phyloP scores from a whole-genome alignment of 2,797 vertebrate species.

The Ceyx erithaca region DNA sequence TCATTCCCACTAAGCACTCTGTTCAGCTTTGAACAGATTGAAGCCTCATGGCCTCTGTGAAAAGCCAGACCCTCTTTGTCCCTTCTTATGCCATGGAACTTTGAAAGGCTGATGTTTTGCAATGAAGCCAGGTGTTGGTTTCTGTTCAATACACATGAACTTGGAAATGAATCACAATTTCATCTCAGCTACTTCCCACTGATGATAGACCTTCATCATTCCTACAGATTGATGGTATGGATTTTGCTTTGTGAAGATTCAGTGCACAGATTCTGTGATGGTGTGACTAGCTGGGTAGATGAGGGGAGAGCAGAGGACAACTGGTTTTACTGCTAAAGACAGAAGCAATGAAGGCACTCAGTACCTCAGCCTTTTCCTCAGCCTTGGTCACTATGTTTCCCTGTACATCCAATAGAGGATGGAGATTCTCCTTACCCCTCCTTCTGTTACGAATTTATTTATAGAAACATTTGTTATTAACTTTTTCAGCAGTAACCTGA shows the following conservation, averaged over 20 bases:
- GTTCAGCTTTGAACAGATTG: not conserved
- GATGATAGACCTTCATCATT: not conserved
- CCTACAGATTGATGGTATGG: not conserved
- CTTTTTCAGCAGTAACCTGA: not conserved
- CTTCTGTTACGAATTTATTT: not conserved
- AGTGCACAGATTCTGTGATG: not conserved
- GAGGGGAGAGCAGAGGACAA: not conserved
- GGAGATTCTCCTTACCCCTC: not conserved
- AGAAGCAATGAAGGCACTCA: not conserved
- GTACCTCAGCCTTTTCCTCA: not conserved
- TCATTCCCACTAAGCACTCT: not conserved
- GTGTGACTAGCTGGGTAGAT: too few species aligned
- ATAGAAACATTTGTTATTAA: not conserved
- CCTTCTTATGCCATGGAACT: not conserved
- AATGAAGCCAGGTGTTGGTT: not conserved
- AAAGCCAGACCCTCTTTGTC: not conserved
- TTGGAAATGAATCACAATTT: constrained; percentile 4
- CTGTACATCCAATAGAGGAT: not conserved
- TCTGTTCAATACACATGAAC: not conserved
- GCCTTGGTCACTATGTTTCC: not conserved
- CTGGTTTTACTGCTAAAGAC: not conserved
- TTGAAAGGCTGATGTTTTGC: not conserved
- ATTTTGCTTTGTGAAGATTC: constrained; percentile 24
- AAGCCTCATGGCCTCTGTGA: not conserved
- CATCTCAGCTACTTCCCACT: not conserved